phyloP scores from a whole-genome alignment of 2,888 invertebrate species.

The Opisthograptis luteolata region DNA sequence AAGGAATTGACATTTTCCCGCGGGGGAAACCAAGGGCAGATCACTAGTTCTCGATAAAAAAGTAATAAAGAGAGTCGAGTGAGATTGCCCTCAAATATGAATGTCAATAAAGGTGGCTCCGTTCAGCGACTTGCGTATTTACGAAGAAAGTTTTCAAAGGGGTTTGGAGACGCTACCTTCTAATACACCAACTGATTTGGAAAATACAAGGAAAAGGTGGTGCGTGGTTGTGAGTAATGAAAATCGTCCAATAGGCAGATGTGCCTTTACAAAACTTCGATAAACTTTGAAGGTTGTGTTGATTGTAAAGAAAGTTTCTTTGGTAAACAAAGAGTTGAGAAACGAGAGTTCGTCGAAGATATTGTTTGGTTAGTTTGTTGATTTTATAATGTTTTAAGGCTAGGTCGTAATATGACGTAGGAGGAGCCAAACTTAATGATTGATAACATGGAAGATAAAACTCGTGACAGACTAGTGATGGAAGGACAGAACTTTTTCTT shows the following conservation, averaged over 20 bases:
- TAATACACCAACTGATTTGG: constrained; percentile 60
- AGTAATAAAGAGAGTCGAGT: constrained; percentile 63
- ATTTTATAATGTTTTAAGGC: neutral
- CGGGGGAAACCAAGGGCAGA: no score
- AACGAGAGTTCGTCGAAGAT: neutral
- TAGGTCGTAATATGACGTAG: neutral
- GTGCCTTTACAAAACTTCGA: constrained; percentile 23
- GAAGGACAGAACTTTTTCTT: no score
- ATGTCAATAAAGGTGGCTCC: constrained; percentile 67
- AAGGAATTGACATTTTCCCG: no score
- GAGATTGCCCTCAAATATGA: constrained; percentile 65
- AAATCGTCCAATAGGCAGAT: constrained; percentile 30
- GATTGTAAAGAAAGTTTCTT: constrained; percentile 14
- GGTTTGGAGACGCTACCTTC: constrained; percentile 59
- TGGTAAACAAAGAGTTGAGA: neutral
- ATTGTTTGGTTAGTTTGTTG: constrained; percentile 2
- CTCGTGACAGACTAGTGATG: no score
- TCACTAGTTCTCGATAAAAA: constrained; percentile 38
- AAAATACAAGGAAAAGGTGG: constrained; percentile 77
- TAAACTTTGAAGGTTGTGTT: constrained; percentile 18
- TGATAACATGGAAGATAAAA: no score
- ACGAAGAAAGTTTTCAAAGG: constrained; percentile 70
- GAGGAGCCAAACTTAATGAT: no score
- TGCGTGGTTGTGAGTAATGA: constrained; percentile 52
- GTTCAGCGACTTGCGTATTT: constrained; percentile 45